Percentiles rank a stretch among this genome's conserved stretches.
phyloP scores from a whole-genome alignment of 2,797 vertebrate genomes.

The Bucorvus abyssinicus region DNA sequence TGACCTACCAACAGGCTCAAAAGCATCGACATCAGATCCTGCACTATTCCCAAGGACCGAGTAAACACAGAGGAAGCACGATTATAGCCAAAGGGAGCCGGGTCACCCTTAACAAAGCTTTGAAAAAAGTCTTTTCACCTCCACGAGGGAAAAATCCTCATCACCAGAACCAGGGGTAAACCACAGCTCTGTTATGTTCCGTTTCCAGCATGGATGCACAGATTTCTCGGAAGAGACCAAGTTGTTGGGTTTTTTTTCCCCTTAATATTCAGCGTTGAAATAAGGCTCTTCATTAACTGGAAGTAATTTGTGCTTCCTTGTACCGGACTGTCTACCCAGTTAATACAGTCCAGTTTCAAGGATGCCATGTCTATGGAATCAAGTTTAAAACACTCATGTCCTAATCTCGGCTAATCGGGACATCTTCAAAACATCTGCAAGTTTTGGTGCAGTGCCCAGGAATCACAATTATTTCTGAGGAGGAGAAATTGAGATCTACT shows the following conservation, averaged over 20 bases:
- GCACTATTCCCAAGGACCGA: not conserved
- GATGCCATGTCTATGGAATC: not conserved
- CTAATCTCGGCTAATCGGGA: constrained; percentile 59
- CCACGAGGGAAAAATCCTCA: not conserved
- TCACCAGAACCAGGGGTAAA: constrained; percentile 29
- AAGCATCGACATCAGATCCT: accelerated
- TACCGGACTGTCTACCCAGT: not conserved
- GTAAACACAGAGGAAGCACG: not conserved
- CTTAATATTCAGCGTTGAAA: not conserved
- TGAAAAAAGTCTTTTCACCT: not conserved
- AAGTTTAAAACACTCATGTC: constrained; percentile 44
- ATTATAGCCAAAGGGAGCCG: not conserved
- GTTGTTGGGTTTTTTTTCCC: not conserved
- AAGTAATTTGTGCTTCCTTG: not conserved
- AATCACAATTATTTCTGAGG: constrained; percentile 40
- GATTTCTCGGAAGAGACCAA: not conserved
- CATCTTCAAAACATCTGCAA: constrained; percentile 69
- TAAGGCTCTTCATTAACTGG: not conserved
- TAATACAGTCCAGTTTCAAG: not conserved
- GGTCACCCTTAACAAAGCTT: not conserved
- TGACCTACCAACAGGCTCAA: not conserved
- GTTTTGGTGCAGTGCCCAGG: constrained; percentile 56
- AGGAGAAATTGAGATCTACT: constrained; percentile 46
- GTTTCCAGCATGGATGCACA: not conserved
- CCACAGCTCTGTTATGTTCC: not conserved